These are phyloP conservation scores for Neogale vison DNA, from an alignment of 2,113 vertebrate genomes.

Conservation along the genomic window DNA sequence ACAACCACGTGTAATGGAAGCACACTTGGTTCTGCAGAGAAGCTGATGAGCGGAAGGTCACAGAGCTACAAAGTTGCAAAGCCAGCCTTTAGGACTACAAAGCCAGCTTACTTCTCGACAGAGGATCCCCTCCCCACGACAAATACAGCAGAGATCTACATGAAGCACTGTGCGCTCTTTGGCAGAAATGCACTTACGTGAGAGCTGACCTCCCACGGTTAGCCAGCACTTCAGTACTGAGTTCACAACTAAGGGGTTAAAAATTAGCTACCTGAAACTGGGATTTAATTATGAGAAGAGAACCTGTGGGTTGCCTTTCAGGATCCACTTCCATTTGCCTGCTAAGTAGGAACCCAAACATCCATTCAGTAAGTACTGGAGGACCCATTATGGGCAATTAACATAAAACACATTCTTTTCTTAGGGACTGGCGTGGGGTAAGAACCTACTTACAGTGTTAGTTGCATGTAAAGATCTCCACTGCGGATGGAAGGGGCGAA, in stretches of 20 bases:
- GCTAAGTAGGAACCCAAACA: neutral
- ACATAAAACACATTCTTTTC: neutral
- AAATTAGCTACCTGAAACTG: neutral
- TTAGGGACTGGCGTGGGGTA: neutral
- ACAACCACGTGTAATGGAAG: neutral
- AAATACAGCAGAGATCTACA: accelerated
- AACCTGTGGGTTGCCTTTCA: neutral
- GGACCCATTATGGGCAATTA: neutral
- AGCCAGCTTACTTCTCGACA: neutral
- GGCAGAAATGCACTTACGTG: neutral
- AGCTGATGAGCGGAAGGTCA: neutral
- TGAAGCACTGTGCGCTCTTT: neutral
- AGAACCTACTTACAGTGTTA: neutral
- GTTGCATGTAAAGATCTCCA: neutral
- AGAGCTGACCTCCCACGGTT: neutral
- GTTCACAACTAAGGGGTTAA: neutral
- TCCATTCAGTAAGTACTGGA: neutral
- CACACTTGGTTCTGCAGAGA: neutral
- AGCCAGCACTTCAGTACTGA: neutral
- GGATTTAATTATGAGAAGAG: neutral
- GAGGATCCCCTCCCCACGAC: neutral
- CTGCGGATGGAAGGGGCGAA: neutral
- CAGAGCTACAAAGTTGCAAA: neutral
- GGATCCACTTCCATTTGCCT: neutral
- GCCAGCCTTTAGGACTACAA: neutral